These are phyloP conservation scores for Seira musarum DNA, from an alignment of 2,888 invertebrate species.

Conservation along the genomic window DNA sequence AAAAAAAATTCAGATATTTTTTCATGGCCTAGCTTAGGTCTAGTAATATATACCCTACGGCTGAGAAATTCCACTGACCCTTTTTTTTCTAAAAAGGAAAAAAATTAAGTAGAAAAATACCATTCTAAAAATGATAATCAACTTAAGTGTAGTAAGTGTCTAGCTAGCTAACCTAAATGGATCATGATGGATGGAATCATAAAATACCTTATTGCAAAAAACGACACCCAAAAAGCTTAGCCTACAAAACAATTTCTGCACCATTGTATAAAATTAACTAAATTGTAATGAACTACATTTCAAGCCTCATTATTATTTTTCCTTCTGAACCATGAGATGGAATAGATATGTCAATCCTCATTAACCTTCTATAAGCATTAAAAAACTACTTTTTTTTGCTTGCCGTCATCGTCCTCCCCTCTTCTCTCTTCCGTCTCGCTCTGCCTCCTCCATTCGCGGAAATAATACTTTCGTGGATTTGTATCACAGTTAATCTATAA, in stretches of 20 bases:
- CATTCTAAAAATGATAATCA: too few species aligned
- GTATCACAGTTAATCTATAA: constrained; percentile 45
- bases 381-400: background rate
- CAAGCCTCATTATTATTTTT: background rate
- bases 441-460: background rate
- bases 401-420: background rate
- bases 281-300: constrained; percentile 7
- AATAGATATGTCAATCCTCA: too few species aligned
- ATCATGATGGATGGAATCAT: constrained; percentile 6
- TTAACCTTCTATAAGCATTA: too few species aligned
- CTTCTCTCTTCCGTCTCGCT: background rate
- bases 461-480: constrained; percentile 50
- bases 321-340: background rate
- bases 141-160: too few species aligned
- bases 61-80: too few species aligned
- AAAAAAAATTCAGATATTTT: background rate
- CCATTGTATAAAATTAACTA: constrained; percentile 9
- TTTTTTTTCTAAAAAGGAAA: too few species aligned
- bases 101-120: too few species aligned
- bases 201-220: background rate
- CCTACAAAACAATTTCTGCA: background rate
- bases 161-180: too few species aligned
- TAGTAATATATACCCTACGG: too few species aligned
- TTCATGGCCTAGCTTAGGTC: too few species aligned
- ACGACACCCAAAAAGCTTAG: background rate